Evolutionary conservation across 2,113 vertebrate genomes (phyloP).

Genomic region (Myocastor coypus): DNA sequence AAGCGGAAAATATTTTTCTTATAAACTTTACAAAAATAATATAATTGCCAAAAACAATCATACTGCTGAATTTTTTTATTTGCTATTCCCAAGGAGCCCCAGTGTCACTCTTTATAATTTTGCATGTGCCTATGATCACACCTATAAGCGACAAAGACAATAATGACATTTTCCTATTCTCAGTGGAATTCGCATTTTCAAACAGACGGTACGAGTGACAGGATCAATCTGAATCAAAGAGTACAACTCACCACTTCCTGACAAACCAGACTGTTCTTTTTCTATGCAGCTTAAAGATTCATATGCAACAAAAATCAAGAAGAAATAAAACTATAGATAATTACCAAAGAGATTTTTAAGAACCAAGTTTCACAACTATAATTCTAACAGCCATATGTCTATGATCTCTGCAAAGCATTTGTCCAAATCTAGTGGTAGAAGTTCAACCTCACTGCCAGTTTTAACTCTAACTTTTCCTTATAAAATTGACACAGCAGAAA

Average conservation of each 20-base stretch:
- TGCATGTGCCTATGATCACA: not conserved
- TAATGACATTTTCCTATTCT: not conserved
- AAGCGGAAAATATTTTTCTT: conserved; percentile 12
- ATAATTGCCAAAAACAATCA: not conserved
- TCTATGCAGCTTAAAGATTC: not conserved
- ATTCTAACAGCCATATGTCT: conserved; percentile 17
- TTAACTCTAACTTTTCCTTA: not conserved
- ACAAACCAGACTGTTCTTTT: not conserved
- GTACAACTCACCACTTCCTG: not conserved
- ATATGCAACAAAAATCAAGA: not conserved
- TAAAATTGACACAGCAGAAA: not conserved
- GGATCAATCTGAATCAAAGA: conserved; percentile 10
- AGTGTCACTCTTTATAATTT: not conserved
- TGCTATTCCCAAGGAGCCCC: not conserved
- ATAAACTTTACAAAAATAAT: not conserved
- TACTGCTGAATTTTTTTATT: not conserved
- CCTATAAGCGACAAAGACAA: not conserved
- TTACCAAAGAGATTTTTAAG: not conserved
- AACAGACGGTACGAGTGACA: not conserved
- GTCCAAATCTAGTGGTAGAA: not conserved
- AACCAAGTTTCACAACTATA: not conserved
- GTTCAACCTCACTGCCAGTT: not conserved
- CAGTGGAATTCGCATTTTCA: conserved; percentile 16
- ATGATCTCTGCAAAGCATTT: not conserved
- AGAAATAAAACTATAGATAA: not conserved